phyloP scores from a whole-genome alignment of 92 coral and sea anemone species.

The Plumapathes pennacea region DNA sequence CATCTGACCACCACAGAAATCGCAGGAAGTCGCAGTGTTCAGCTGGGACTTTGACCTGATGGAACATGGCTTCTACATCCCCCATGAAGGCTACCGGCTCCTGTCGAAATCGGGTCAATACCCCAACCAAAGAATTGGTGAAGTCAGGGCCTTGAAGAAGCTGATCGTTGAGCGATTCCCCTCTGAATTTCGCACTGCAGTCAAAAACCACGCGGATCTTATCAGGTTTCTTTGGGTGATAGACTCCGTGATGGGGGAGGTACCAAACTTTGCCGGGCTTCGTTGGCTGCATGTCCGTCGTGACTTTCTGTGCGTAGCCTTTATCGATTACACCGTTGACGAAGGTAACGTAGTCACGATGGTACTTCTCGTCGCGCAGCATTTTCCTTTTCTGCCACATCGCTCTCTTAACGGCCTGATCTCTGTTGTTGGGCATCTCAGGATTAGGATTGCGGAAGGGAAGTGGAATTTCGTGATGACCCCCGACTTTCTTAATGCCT shows the following conservation, averaged over 20 bases:
- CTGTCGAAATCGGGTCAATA: constrained; percentile 29
- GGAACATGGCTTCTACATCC: constrained; percentile 53
- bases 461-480: constrained; percentile 51
- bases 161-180: constrained; percentile 53
- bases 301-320: constrained; percentile 46
- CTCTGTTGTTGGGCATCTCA: constrained; percentile 40
- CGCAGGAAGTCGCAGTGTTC: constrained; percentile 35
- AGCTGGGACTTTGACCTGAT: constrained; percentile 36
- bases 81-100: constrained; percentile 58
- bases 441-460: constrained; percentile 37
- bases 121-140: constrained; percentile 42
- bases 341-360: constrained; percentile 28
- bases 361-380: constrained; percentile 18
- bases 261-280: constrained; percentile 38
- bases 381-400: constrained; percentile 45
- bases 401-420: constrained; percentile 30
- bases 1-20: constrained; percentile 41
- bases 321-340: constrained; percentile 29
- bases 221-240: constrained; percentile 48
- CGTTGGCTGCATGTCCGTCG: not conserved
- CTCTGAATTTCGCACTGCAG: constrained; percentile 40
- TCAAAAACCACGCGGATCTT: constrained; percentile 58
- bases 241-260: constrained; percentile 54
- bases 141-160: constrained; percentile 50
- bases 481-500: constrained; percentile 19